These are phyloP conservation scores for Speoplatyrhinus poulsoni DNA, from an alignment of 2,113 vertebrate species.

Conservation along the genomic window DNA sequence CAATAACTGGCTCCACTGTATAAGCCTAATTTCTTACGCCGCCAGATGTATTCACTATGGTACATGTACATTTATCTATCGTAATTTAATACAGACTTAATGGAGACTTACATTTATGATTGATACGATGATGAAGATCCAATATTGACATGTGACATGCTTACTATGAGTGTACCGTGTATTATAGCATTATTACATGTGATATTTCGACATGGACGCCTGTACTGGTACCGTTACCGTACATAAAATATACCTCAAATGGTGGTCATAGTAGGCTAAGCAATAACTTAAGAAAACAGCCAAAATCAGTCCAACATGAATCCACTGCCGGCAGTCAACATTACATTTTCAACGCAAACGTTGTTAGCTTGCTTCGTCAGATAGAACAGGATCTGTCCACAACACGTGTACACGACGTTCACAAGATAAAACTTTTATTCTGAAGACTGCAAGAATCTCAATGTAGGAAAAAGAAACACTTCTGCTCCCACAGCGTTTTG, in stretches of 20 bases:
- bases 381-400: background rate
- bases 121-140: no score
- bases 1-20: no score
- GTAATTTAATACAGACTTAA: no score
- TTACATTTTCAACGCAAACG: slow-evolving; percentile 40
- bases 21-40: no score
- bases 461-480: background rate
- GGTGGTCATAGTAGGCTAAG: background rate
- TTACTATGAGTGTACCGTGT: no score
- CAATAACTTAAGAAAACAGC: background rate
- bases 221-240: no score
- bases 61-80: no score
- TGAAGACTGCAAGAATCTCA: slow-evolving; percentile 12
- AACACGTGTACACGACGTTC: no score
- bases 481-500: background rate
- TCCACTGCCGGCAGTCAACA: background rate
- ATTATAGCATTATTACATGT: background rate
- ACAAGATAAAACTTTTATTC: slow-evolving; percentile 33
- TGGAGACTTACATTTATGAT: no score
- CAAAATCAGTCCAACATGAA: background rate
- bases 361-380: background rate
- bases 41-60: no score
- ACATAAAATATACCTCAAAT: background rate
- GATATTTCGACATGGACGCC: no score
- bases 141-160: no score